These are phyloP conservation scores for Frankliniella intonsa DNA, from an alignment of 2,888 invertebrate species.

Conservation along the genomic window DNA sequence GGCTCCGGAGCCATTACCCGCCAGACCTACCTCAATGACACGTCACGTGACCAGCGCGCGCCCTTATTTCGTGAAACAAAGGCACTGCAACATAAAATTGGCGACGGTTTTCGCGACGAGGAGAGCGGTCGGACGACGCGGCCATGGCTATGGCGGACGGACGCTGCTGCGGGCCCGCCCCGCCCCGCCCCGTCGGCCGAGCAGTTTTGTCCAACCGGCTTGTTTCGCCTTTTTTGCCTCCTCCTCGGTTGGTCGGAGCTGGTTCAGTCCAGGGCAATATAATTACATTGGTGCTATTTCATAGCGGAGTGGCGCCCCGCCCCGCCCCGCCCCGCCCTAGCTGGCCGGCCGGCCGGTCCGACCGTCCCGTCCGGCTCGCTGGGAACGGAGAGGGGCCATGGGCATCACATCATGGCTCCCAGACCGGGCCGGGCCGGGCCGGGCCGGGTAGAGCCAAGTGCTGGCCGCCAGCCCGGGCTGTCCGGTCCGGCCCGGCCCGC, in stretches of 20 bases:
- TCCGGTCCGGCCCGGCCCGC: background rate
- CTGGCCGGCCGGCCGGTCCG: background rate
- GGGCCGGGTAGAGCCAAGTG: background rate
- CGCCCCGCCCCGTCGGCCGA: background rate
- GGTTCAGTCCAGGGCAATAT: constrained; percentile 11
- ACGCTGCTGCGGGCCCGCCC: background rate
- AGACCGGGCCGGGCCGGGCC: background rate
- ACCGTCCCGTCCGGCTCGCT: background rate
- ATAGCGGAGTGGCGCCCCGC: background rate
- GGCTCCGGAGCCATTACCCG: too few relatives aligned
- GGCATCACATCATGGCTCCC: constrained; percentile 13
- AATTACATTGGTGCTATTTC: constrained; percentile 26
- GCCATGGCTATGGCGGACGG: background rate
- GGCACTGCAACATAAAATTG: too few relatives aligned
- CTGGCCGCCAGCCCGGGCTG: background rate
- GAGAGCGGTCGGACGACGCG: background rate
- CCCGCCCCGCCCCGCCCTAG: background rate
- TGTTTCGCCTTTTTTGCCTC: constrained; percentile 10
- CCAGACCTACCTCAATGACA: too few relatives aligned
- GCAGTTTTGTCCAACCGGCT: background rate
- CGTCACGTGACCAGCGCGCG: too few relatives aligned
- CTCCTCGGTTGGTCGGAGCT: background rate
- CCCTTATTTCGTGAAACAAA: too few relatives aligned
- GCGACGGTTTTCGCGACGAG: background rate
- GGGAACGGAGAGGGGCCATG: constrained; percentile 2